These are phyloP conservation scores for Pimpla rufipes DNA, from an alignment of 2,888 invertebrate genomes.

Conservation along the genomic window DNA sequence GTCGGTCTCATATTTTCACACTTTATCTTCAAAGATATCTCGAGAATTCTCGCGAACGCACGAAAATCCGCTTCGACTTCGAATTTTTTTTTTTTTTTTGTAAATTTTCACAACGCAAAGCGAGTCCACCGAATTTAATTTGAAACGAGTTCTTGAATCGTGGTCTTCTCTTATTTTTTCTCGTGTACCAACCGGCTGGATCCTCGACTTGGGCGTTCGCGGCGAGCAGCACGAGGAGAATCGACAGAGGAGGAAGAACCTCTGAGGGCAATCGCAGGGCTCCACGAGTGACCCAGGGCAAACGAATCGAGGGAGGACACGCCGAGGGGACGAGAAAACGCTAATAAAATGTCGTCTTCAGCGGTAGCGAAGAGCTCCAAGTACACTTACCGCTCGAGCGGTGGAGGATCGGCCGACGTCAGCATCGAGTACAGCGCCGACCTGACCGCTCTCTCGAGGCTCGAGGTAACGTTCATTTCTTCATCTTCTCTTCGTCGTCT, in stretches of 20 bases:
- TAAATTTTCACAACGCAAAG: slow-evolving; percentile 24
- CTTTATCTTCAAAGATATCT: not conserved
- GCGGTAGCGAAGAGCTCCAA: slow-evolving; percentile 94
- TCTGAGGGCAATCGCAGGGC: slow-evolving; percentile 50
- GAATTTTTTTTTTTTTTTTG: slow-evolving; percentile 56
- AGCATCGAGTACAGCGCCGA: slow-evolving; percentile 98
- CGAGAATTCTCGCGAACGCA: not conserved
- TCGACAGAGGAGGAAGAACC: slow-evolving; percentile 67
- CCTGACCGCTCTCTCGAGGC: slow-evolving; percentile 96
- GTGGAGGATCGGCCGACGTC: slow-evolving; percentile 93
- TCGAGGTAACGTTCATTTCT: slow-evolving; percentile 91
- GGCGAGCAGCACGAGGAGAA: slow-evolving; percentile 65
- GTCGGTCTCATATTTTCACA: slow-evolving; percentile 55
- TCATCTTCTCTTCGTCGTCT: slow-evolving; percentile 6
- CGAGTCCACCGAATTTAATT: not conserved
- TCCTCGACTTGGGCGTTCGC: not conserved
- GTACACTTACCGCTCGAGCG: slow-evolving; percentile 96
- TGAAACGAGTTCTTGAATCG: slow-evolving; percentile 45
- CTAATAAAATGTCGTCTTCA: slow-evolving; percentile 88
- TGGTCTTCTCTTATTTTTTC: slow-evolving; percentile 40
- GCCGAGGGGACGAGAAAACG: slow-evolving; percentile 65
- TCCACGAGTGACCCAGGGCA: slow-evolving; percentile 18
- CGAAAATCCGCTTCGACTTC: not conserved
- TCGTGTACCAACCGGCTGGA: slow-evolving; percentile 39
- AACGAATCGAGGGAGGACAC: slow-evolving; percentile 67